Evolutionary conservation across 2,797 vertebrate genomes (phyloP), one percentile per base, ranked within the genome.

Genomic region (Caiman crocodilus): DNA sequence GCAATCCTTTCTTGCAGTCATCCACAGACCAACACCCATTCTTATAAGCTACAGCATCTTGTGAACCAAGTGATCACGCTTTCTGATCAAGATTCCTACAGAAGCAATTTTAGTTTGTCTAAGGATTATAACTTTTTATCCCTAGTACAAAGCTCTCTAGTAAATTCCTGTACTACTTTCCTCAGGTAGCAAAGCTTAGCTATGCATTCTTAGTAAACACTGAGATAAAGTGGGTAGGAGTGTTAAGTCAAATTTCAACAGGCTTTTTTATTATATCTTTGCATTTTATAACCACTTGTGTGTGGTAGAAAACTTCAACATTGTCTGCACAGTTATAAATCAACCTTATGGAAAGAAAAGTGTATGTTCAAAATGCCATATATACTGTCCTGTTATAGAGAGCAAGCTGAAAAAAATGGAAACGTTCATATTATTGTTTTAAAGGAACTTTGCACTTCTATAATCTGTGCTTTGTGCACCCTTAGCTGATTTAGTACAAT

Each of bases 41-140:
- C 79, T 95, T 90, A 93, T 77, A 94, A 93, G 79, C 58, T 93
- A 59, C n/a, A 58, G 50, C 12, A 7, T 75, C 73, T 94, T 94
- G 94, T 81, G 92, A 95, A 94, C 78, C 42, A 80, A 88, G 80
- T 17, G 50, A 95, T 16, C 30, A 71, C 59, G 26, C 18, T 5
- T 60, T 57, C 88, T 79, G 50, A 83, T 83, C 69, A 21, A 87
- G 88, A 83, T 86, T 58, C 75, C 1, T 6, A 69, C n/a, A 73
- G 76, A 20, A 91, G 67, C 57, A 85, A 56, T 61, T 57, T 74
- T 76, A 87, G 14, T 21, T 67, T 71, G 75, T 17, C 12, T 56
- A 60, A 86, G 42, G 69, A 84, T 81, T 59, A 23, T 76, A 71
- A 73, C 9, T 55, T 71, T 59, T 26, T 77, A 2, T 2, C 30